Conservation (phyloP, 2,797 vertebrate species). For the Sebastes elongatus region DNA sequence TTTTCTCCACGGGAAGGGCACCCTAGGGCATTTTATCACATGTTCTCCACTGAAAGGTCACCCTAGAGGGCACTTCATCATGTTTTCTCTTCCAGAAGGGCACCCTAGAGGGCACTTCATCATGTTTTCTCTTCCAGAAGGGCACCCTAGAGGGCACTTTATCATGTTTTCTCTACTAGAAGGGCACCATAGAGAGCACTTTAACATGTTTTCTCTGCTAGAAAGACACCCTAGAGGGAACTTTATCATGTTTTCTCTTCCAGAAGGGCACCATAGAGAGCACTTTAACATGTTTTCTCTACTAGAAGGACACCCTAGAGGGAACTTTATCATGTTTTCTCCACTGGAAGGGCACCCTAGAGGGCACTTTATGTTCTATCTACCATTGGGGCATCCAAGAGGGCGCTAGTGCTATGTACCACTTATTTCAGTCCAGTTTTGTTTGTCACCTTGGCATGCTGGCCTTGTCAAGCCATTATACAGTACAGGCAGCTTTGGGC, state of each 20-base stretch:
- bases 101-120: too few species aligned
- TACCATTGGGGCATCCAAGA: neutral
- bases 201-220: fast-evolving
- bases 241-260: too few species aligned
- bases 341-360: neutral
- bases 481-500: neutral
- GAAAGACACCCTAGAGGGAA: fast-evolving
- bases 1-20: too few species aligned
- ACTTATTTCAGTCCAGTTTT: neutral
- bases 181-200: too few species aligned
- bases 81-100: too few species aligned
- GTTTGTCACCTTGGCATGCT: slow-evolving; percentile 10
- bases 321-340: too few species aligned
- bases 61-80: too few species aligned
- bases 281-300: too few species aligned
- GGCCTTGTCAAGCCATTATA: neutral
- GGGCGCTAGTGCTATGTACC: neutral
- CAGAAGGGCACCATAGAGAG: too few species aligned
- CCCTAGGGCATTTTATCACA: neutral
- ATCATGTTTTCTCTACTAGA: fast-evolving
- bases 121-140: too few species aligned
- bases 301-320: fast-evolving
- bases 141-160: too few species aligned
- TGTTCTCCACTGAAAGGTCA: too few species aligned
- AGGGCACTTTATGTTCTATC: neutral